Evolutionary conservation across 35 echinoderm and acorn worm species (phyloP).

Genomic region (Heliocidaris tuberculata): DNA sequence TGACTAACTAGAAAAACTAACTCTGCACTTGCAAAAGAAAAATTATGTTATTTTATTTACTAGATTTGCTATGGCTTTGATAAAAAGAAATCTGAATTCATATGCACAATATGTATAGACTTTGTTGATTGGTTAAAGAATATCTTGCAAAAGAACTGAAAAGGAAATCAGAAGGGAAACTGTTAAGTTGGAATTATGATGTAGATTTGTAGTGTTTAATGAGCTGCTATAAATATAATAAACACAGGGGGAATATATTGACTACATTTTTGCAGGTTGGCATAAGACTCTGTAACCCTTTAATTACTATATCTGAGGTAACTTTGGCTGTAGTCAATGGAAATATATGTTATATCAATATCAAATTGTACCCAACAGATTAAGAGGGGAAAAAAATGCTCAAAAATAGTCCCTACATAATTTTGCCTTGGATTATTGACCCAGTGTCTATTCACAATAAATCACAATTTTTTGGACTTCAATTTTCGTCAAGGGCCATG

Average conservation of each 20-base stretch:
- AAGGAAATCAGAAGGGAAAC: background rate
- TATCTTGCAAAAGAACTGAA: background rate
- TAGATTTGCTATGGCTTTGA: background rate
- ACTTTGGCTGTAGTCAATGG: background rate
- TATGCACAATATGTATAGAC: background rate
- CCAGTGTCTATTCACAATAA: too few relatives aligned
- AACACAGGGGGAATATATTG: too few relatives aligned
- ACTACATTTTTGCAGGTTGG: too few relatives aligned
- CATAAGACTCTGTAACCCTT: too few relatives aligned
- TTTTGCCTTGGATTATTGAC: too few relatives aligned
- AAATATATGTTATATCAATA: background rate
- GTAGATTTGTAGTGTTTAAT: too few relatives aligned
- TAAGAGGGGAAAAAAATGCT: background rate
- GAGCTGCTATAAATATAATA: too few relatives aligned
- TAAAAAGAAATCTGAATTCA: background rate
- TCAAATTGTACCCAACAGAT: background rate
- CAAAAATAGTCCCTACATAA: background rate
- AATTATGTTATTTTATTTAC: background rate
- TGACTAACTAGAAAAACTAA: background rate
- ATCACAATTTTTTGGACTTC: too few relatives aligned
- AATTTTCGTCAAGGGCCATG: too few relatives aligned
- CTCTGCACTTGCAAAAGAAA: background rate
- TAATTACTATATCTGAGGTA: too few relatives aligned
- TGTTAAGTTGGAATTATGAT: background rate
- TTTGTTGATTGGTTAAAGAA: background rate